Conservation (phyloP, 2,888 invertebrate genomes). For the Eupithecia dodoneata region DNA sequence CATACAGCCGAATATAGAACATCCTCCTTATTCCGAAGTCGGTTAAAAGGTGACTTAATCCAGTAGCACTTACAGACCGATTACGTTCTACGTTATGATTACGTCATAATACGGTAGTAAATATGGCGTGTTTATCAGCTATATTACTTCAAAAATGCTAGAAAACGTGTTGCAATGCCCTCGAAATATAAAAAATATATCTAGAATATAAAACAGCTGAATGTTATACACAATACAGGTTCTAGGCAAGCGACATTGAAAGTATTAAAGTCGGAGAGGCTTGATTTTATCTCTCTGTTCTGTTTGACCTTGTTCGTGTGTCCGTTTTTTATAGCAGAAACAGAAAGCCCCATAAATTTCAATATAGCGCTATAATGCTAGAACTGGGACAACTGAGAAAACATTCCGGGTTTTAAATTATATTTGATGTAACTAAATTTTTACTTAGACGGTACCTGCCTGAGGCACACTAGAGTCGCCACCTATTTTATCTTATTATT, state of each 20-base stretch:
- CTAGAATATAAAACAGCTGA: conserved; percentile 8
- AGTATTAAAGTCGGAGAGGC: conserved; percentile 71
- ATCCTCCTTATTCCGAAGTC: not conserved
- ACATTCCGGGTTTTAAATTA: not conserved
- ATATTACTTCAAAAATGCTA: not conserved
- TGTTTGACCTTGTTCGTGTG: not conserved
- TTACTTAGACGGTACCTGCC: too few relatives aligned
- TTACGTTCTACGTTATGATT: not conserved
- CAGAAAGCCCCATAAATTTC: not conserved
- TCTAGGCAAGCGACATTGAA: conserved; percentile 88
- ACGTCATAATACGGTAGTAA: not conserved
- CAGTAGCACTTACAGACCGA: not conserved
- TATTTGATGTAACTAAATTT: too few relatives aligned
- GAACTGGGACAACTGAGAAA: not conserved
- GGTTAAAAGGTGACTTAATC: not conserved
- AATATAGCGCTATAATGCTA: not conserved
- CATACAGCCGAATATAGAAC: too few relatives aligned
- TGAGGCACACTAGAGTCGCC: too few relatives aligned
- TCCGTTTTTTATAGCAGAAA: not conserved
- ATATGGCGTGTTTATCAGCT: not conserved
- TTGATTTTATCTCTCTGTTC: conserved; percentile 15
- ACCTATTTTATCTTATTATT: too few relatives aligned
- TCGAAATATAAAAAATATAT: not conserved
- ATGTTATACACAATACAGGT: conserved; percentile 1
- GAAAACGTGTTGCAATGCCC: not conserved